phyloP scores from a whole-genome alignment of 2,888 invertebrate species.

The Lasioglossum oenotherae region DNA sequence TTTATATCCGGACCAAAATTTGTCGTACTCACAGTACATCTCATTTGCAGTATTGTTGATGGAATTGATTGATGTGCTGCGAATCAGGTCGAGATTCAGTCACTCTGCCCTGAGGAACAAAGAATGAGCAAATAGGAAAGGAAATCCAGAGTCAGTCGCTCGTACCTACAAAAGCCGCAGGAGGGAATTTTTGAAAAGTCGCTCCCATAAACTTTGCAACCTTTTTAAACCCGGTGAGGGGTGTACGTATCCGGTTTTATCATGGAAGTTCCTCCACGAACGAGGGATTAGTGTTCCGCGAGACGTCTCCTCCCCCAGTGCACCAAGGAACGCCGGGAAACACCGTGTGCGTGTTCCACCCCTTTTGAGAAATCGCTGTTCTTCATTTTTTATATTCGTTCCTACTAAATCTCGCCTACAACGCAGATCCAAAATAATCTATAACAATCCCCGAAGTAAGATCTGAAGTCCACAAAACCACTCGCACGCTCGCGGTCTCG shows the following conservation, averaged over 20 bases:
- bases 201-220: constrained; percentile 45
- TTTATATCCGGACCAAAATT: background rate
- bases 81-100: background rate
- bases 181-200: constrained; percentile 29
- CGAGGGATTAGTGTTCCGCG: constrained; percentile 38
- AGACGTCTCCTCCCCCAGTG: background rate
- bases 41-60: too few species aligned
- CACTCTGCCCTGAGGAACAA: background rate
- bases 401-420: background rate
- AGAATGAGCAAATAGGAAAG: background rate
- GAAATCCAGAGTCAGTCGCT: background rate
- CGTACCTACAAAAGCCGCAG: background rate
- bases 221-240: constrained; percentile 41
- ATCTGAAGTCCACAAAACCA: background rate
- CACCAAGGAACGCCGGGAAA: background rate
- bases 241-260: constrained; percentile 36
- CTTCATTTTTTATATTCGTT: background rate
- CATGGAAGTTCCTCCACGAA: constrained; percentile 37
- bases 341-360: background rate
- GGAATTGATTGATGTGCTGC: background rate
- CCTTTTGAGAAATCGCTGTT: background rate
- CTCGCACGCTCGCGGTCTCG: background rate
- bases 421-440: background rate
- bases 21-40: background rate
- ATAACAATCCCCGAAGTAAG: background rate